Evolutionary conservation across 1,140 invertebrate species (phyloP), one percentile per base, ranked within the genome.

Genomic region (Penaeus indicus): DNA sequence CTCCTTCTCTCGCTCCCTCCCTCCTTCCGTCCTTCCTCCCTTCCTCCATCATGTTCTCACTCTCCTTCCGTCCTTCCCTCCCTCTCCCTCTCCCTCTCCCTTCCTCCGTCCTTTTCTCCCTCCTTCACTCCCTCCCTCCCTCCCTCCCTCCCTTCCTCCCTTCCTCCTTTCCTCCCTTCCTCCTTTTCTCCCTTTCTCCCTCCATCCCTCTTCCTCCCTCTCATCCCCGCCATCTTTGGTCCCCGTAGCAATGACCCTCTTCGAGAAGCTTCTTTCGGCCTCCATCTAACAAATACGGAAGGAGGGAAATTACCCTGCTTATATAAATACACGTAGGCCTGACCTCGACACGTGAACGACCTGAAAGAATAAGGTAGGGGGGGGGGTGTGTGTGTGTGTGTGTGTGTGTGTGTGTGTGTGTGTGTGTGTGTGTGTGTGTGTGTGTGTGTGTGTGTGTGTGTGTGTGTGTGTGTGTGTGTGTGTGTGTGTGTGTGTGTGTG

Each of bases 401-500:
- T n/a, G 22, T 27, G 22, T n/a, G 38, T 1, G 63, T 67, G 63
- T 67, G 63, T 67, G 63, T 67, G 63, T 67, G 63, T 67, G 63
- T 67, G 63, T 67, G 63, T 67, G 63, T 67, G 63, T 1, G 63
- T 67, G 63, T 67, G 63, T 77, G 72, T 77, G 72, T 77, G 72
- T 77, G 72, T 77, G 72, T 77, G 72, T 77, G 72, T 77, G 72
- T 77, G 72, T 77, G 72, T 77, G 72, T 77, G 72, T 77, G 72
- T 77, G 72, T n/a, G 72, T 77, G 72, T 38, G 77, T 78, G 77
- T 11, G 77, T 38, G 27, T 78, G 77, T 78, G 77, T 78, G 77
- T 78, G 77, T 77, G 77, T 78, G 77, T 78, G 77, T 78, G 77
- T 78, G 77, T 78, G 77, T 78, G 77, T 78, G 77, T 78, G 13